phyloP scores from a whole-genome alignment of 2,888 invertebrate genomes.

The Calameuta idolon region DNA sequence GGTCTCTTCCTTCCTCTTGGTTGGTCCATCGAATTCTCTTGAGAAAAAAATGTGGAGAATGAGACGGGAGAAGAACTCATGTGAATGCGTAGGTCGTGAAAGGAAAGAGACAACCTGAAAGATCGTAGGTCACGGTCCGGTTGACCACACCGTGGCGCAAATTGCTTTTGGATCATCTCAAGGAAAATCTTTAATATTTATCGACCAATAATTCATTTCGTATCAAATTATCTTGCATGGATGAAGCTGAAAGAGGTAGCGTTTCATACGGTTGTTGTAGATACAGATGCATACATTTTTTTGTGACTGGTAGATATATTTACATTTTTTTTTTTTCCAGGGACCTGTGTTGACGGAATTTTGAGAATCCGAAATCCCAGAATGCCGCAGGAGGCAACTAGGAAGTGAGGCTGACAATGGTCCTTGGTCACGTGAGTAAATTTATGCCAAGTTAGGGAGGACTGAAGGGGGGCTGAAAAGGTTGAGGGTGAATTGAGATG shows the following conservation, averaged over 20 bases:
- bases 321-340: neutral
- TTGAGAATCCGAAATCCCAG: neutral
- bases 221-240: neutral
- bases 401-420: neutral
- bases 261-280: neutral
- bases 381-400: neutral
- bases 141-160: neutral
- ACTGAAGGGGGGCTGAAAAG: slow-evolving; percentile 13
- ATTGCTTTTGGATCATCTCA: neutral
- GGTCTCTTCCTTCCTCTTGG: slow-evolving; percentile 42
- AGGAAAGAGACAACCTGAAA: neutral
- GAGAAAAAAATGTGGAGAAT: neutral
- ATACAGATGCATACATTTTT: neutral
- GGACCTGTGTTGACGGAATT: neutral
- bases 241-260: neutral
- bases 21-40: slow-evolving; percentile 33
- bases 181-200: neutral
- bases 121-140: neutral
- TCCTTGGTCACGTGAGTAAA: slow-evolving; percentile 38
- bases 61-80: neutral
- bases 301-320: neutral
- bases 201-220: neutral
- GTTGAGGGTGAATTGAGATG: neutral
- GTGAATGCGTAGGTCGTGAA: neutral
- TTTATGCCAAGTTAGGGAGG: slow-evolving; percentile 32